phyloP scores from a whole-genome alignment of 2,113 vertebrate species.

The Brachionichthys hirsutus region DNA sequence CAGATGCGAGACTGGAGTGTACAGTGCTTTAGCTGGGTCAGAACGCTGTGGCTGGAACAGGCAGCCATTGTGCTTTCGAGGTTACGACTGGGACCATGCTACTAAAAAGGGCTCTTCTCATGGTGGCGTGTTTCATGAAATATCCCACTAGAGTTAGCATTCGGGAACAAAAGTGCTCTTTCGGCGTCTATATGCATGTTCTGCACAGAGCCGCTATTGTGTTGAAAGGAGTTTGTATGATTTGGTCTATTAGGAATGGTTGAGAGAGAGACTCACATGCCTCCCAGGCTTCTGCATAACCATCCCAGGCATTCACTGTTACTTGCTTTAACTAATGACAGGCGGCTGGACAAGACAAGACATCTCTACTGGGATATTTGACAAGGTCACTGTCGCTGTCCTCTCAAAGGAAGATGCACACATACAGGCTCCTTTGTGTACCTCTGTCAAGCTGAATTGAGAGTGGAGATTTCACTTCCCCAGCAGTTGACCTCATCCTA shows the following conservation, averaged over 20 bases:
- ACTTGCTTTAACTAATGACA: constrained; percentile 69
- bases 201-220: constrained; percentile 70
- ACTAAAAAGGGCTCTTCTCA: constrained; percentile 63
- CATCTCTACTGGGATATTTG: constrained; percentile 67
- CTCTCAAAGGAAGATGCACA: constrained; percentile 51
- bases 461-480: constrained; percentile 59
- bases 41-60: constrained; percentile 58
- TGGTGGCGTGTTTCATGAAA: constrained; percentile 67
- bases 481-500: constrained; percentile 58
- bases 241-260: constrained; percentile 67
- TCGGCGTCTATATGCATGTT: constrained; percentile 56
- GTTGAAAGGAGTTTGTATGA: constrained; percentile 62
- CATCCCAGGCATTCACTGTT: constrained; percentile 65
- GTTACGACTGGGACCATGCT: constrained; percentile 50
- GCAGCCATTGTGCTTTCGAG: constrained; percentile 69
- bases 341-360: constrained; percentile 54
- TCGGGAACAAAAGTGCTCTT: constrained; percentile 76
- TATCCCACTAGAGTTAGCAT: constrained; percentile 62
- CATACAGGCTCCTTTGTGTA: constrained; percentile 61
- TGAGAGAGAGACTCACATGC: constrained; percentile 54
- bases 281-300: constrained; percentile 66
- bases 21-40: constrained; percentile 30
- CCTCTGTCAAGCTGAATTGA: constrained; percentile 50
- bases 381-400: constrained; percentile 67
- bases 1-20: constrained; percentile 42